Evolutionary conservation across 1,140 invertebrate species (phyloP), one percentile per base, ranked within the genome.

Genomic region (Drosophila watanabei): DNA sequence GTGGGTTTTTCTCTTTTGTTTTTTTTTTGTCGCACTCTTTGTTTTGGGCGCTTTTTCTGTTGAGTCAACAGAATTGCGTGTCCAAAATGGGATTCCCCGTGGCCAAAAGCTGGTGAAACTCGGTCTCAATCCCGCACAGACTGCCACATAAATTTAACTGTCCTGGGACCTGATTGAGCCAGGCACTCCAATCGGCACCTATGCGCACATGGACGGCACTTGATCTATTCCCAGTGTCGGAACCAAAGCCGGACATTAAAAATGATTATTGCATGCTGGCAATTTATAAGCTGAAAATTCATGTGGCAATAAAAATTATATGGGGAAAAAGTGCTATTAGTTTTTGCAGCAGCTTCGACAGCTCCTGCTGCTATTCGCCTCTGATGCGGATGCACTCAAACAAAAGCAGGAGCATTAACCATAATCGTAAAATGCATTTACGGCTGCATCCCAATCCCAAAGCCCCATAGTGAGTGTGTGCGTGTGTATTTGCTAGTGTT

Each of bases 61-160:
- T 90, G 86, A 91, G 58, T 90, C 86, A 82, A 78, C 86, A 80
- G 61, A 90, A 90, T 80, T 82, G 82, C 86, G 75, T 90, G 69
- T 46, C 60, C 73, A 59, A 51, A 79, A 43, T 60, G 70, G 70
- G 37, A 59, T 35, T 73, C 46, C 32, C 30, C 24, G 24, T 18
- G 30, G 41, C 63, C 69, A 39, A 68, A 33, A 20, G 28, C 41
- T 35, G 69, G 69, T 14, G 30, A 37, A 73, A 60, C 30, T 52
- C 70, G 49, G 65, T n/a, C 41, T 41, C 51, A 59, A 52, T 45
- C 30, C 39, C 28, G 41, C 33, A 54, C 45, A 57, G 48, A 51
- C 20, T 65, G 45, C 30, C 61, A 65, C 76, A 77, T 79, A 69
- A 69, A 81, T 70, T 69, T 77, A 59, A 59, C 73, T 72, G 65